These are phyloP conservation scores for Liparis tanakae DNA, from an alignment of 2,797 vertebrate species.

Conservation along the genomic window DNA sequence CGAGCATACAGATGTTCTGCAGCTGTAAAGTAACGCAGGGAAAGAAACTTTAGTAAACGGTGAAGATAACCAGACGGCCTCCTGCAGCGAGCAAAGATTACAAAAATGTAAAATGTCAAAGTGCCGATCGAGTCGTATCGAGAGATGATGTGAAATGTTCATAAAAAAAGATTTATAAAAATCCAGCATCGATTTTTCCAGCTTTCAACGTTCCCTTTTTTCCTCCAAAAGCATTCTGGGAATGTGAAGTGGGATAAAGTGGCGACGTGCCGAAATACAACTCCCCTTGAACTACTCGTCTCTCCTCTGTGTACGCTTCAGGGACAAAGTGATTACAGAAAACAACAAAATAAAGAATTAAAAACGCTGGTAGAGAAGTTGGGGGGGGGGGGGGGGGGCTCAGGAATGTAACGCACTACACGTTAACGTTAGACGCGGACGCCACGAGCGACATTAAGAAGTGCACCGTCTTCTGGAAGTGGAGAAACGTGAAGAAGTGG, in stretches of 20 bases:
- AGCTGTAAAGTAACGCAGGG: neutral
- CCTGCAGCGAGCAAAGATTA: neutral
- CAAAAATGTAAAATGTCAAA: neutral
- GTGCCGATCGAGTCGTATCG: neutral
- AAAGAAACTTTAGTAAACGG: constrained; percentile 8
- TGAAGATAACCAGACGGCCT: neutral
- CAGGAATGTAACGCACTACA: constrained; percentile 35
- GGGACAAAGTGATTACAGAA: neutral
- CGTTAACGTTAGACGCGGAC: constrained; percentile 33
- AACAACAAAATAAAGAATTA: constrained; percentile 9
- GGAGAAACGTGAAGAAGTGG: neutral
- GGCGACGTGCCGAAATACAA: constrained; percentile 60
- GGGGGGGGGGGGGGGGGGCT: neutral
- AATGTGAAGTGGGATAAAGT: constrained; percentile 74
- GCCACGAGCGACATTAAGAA: constrained; percentile 47
- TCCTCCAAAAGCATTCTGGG: constrained; percentile 28
- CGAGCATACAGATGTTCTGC: constrained; percentile 20
- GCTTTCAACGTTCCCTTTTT: constrained; percentile 35
- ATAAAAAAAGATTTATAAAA: constrained; percentile 28
- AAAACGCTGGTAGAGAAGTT: constrained; percentile 28
- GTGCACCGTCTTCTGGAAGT: constrained; percentile 43
- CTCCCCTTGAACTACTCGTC: constrained; percentile 36
- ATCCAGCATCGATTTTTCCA: constrained; percentile 53
- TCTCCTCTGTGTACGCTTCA: constrained; percentile 32
- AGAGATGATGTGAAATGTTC: constrained; percentile 18